phyloP scores from a whole-genome alignment of 2,113 vertebrate genomes.

The Leptobrachium ailaonicum region DNA sequence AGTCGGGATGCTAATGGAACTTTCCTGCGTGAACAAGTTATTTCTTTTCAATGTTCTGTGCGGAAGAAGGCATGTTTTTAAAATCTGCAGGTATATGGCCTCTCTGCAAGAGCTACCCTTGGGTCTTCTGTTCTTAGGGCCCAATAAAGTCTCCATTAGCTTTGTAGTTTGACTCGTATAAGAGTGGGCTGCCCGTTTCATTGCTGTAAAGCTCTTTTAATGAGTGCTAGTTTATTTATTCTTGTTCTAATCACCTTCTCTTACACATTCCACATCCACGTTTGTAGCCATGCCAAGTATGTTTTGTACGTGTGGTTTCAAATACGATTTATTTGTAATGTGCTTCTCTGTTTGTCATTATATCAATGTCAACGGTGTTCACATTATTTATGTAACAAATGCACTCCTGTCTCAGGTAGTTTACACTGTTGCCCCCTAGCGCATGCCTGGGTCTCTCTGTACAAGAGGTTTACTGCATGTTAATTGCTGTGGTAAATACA shows the following conservation, averaged over 20 bases:
- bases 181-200: constrained; percentile 26
- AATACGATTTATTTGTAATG: constrained; percentile 39
- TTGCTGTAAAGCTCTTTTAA: constrained; percentile 39
- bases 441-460: constrained; percentile 16
- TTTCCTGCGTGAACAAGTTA: too few species aligned
- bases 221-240: constrained; percentile 43
- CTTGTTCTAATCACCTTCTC: constrained; percentile 40
- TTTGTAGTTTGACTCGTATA: constrained; percentile 32
- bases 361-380: constrained; percentile 38
- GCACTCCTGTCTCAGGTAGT: constrained; percentile 27
- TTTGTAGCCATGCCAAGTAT: constrained; percentile 40
- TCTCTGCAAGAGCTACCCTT: not conserved
- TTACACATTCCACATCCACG: constrained; percentile 39
- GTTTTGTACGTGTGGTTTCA: constrained; percentile 32
- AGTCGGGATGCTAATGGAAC: too few species aligned
- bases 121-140: constrained; percentile 1
- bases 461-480: constrained; percentile 39
- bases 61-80: not conserved
- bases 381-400: constrained; percentile 47
- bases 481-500: constrained; percentile 42
- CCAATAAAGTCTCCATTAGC: constrained; percentile 16
- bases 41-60: too few species aligned
- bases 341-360: constrained; percentile 47
- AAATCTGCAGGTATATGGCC: not conserved
- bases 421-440: constrained; percentile 21